phyloP scores from a whole-genome alignment of 2,797 vertebrate species.

The Amazona ochrocephala region DNA sequence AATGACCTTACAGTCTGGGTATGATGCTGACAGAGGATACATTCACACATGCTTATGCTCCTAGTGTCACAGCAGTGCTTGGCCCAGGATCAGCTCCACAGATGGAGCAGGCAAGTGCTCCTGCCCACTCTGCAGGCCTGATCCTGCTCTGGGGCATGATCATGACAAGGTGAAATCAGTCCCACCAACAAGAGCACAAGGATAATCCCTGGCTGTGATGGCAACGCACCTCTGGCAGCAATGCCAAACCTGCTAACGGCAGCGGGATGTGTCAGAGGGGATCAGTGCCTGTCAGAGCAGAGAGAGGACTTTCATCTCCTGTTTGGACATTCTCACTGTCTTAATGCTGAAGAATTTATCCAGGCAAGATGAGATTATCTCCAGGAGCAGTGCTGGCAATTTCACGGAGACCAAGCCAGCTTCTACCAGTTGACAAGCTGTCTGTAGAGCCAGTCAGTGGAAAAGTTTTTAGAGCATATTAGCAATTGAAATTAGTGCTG shows the following conservation, averaged over 20 bases:
- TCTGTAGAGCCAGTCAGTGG: rapidly evolving
- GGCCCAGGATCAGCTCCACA: background rate
- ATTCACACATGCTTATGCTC: background rate
- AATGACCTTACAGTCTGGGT: constrained; percentile 72
- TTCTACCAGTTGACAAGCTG: background rate
- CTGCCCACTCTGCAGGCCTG: background rate
- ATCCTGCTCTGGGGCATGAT: rapidly evolving
- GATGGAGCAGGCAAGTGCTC: background rate
- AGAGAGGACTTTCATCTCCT: background rate
- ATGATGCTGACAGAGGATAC: constrained; percentile 33
- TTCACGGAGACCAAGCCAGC: background rate
- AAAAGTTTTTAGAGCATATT: background rate
- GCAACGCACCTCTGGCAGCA: background rate
- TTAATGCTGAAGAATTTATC: background rate
- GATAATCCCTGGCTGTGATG: background rate
- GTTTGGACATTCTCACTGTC: background rate
- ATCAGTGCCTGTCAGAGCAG: background rate
- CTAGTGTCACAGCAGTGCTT: rapidly evolving
- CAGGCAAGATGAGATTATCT: background rate
- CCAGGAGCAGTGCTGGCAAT: background rate
- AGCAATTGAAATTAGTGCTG: background rate
- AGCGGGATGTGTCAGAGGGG: rapidly evolving
- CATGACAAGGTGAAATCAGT: background rate
- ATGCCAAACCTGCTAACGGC: background rate
- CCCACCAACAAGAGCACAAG: background rate